phyloP scores from a whole-genome alignment of 2,888 invertebrate species.

The Brachyptera risi region DNA sequence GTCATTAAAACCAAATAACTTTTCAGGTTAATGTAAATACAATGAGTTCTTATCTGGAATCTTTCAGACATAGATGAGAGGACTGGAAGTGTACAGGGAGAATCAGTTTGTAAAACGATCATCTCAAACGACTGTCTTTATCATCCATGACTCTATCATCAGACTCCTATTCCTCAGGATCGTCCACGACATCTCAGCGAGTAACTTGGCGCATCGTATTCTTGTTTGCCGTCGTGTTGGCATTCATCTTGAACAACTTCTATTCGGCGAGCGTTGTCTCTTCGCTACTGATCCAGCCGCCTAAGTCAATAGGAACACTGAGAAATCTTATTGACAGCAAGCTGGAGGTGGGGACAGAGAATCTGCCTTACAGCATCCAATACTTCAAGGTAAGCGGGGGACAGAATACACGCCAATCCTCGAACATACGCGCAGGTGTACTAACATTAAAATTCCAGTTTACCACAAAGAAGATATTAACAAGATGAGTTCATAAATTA shows the following conservation, averaged over 20 bases:
- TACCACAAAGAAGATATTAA: too few relatives aligned
- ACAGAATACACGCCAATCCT: too few relatives aligned
- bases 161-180: constrained; percentile 44
- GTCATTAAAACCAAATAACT: too few relatives aligned
- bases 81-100: not conserved
- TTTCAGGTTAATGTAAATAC: too few relatives aligned
- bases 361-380: constrained; percentile 63
- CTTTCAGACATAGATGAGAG: not conserved
- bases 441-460: too few relatives aligned
- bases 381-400: constrained; percentile 52
- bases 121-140: too few relatives aligned
- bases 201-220: constrained; percentile 61
- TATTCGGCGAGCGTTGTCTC: constrained; percentile 75
- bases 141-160: not conserved
- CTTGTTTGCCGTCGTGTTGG: constrained; percentile 54
- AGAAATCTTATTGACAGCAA: constrained; percentile 62
- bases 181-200: constrained; percentile 51
- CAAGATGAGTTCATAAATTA: too few relatives aligned
- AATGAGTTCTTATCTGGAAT: too few relatives aligned
- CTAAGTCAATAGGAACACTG: constrained; percentile 60
- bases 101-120: not conserved
- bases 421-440: too few relatives aligned
- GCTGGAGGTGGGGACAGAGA: constrained; percentile 62
- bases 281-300: constrained; percentile 62
- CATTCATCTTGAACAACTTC: constrained; percentile 59